These are phyloP conservation scores for Syndactyla subalaris DNA, from an alignment of 2,797 vertebrate genomes.

Conservation along the genomic window DNA sequence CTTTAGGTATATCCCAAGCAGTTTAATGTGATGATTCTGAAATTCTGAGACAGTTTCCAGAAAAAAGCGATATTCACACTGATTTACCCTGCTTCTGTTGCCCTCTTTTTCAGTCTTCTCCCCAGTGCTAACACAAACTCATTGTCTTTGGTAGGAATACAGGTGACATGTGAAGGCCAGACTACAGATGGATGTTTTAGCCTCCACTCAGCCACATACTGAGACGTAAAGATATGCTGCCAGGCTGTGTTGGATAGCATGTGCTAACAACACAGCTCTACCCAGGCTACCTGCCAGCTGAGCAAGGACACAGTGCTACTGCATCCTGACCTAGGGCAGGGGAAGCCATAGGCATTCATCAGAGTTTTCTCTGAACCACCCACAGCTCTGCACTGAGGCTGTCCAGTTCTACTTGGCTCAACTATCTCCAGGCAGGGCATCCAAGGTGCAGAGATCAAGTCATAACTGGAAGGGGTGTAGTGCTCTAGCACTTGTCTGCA, in stretches of 20 bases:
- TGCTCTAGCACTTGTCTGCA: not conserved
- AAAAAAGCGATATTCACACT: not conserved
- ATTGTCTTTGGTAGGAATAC: not conserved
- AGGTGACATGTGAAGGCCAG: not conserved
- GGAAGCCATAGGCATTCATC: not conserved
- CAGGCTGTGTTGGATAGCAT: not conserved
- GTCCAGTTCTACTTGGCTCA: not conserved
- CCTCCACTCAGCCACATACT: not conserved
- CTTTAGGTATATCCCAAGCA: not conserved
- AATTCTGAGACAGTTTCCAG: not conserved
- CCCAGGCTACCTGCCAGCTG: not conserved
- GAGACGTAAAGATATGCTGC: not conserved
- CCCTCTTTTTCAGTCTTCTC: not conserved
- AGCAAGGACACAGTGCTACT: not conserved
- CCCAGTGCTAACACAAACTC: not conserved
- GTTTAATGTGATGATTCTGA: not conserved
- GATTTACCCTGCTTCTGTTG: not conserved
- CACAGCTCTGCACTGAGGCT: not conserved
- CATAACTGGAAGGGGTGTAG: not conserved
- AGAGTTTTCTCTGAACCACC: not conserved
- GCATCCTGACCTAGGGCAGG: not conserved
- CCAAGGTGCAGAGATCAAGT: not conserved
- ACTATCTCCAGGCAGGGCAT: not conserved
- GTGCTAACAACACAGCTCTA: not conserved
- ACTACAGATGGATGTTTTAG: not conserved